Percentiles rank a stretch among this genome's conserved stretches.
Evolutionary conservation across 2,888 invertebrate genomes (phyloP).

Genomic region (Heteropelma amictum): DNA sequence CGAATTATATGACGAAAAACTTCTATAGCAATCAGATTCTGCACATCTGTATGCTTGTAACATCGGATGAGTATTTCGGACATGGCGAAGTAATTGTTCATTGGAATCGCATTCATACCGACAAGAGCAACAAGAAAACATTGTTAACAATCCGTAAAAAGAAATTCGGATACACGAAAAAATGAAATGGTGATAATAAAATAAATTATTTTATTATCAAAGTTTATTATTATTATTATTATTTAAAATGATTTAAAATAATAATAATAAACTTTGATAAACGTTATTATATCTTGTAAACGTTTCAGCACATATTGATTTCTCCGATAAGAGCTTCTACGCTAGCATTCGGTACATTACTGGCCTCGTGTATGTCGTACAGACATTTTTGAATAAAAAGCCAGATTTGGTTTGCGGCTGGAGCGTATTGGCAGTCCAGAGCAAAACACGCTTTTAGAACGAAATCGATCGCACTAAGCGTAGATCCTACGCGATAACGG

Average conservation of each 20-base stretch:
- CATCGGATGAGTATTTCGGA: not conserved
- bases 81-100: not conserved
- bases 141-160: not conserved
- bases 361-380: conserved; percentile 9
- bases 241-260: no score
- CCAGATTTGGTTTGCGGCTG: conserved; percentile 22
- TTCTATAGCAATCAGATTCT: conserved; percentile 15
- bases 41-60: conserved; percentile 19
- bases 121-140: conserved; percentile 36
- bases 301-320: not conserved
- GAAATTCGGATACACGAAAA: not conserved
- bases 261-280: no score
- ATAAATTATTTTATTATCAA: conserved; percentile 2
- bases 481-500: conserved; percentile 3
- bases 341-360: conserved; percentile 2
- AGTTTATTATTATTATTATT: no score
- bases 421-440: conserved; percentile 22
- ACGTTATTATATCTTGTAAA: not conserved
- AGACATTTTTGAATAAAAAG: conserved; percentile 32
- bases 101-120: conserved; percentile 1
- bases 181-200: not conserved
- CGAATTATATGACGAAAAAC: conserved; percentile 24
- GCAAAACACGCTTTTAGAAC: conserved; percentile 30
- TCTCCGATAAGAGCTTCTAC: conserved; percentile 23
- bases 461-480: conserved; percentile 16